A percentile compares a stretch with the other conserved stretches of the same genome.
phyloP scores from a whole-genome alignment of 37 sponge, comb jelly and placozoan genomes.

The Axinella damicornis region DNA sequence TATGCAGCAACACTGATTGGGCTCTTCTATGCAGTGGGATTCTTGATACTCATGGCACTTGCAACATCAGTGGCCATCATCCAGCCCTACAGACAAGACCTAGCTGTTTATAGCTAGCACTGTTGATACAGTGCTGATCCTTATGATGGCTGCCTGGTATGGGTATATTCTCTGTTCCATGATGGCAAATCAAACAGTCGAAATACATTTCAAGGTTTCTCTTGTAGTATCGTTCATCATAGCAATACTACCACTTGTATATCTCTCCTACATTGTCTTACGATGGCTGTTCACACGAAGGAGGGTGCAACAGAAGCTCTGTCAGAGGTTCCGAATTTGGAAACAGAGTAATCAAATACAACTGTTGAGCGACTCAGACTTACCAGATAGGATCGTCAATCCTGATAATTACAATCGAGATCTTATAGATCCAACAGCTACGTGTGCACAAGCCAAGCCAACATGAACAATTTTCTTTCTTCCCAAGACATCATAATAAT shows the following conservation, averaged over 20 bases:
- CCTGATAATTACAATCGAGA: neutral
- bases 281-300: neutral
- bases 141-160: neutral
- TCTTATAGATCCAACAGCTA: no score
- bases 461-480: no score
- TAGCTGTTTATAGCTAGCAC: neutral
- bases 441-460: no score
- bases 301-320: neutral
- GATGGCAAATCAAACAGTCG: neutral
- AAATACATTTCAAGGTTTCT: neutral
- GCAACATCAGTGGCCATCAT: neutral
- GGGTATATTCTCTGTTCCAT: neutral
- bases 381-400: neutral
- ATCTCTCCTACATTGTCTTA: neutral
- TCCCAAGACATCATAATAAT: no score
- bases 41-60: neutral
- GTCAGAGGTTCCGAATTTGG: neutral
- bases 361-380: neutral
- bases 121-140: neutral
- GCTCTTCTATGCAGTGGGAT: neutral
- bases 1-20: conserved; percentile 15
- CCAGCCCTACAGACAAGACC: neutral
- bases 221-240: neutral
- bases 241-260: conserved; percentile 2
- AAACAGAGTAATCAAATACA: neutral